A percentile compares a stretch with the other conserved stretches of the same genome.
Conservation (phyloP, 2,888 invertebrate genomes). For the Xanthia icteritia region DNA sequence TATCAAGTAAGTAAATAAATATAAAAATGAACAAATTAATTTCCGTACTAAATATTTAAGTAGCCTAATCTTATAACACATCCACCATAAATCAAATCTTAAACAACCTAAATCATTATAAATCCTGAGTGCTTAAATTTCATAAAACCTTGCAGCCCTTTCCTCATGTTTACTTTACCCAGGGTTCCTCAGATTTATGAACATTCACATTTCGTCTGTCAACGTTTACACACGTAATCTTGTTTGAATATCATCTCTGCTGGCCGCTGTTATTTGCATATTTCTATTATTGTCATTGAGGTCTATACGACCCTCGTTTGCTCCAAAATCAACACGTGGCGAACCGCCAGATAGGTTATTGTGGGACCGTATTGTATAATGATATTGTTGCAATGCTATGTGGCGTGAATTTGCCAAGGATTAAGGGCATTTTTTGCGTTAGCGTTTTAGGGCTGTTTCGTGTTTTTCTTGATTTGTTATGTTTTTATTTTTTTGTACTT, state of each 20-base stretch:
- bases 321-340: constrained; percentile 80
- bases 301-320: constrained; percentile 73
- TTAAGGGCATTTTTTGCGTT: constrained; percentile 54
- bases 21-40: constrained; percentile 43
- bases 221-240: constrained; percentile 83
- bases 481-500: constrained; percentile 3
- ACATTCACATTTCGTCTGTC: constrained; percentile 76
- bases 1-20: too few species aligned
- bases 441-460: constrained; percentile 18
- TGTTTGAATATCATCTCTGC: constrained; percentile 82
- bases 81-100: constrained; percentile 59
- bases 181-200: constrained; percentile 72
- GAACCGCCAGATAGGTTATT: constrained; percentile 72
- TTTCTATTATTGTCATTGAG: constrained; percentile 82
- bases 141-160: constrained; percentile 64
- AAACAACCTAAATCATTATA: constrained; percentile 59
- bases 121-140: constrained; percentile 63
- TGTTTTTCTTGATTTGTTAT: constrained; percentile 20
- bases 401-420: constrained; percentile 64
- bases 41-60: constrained; percentile 22
- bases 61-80: constrained; percentile 35
- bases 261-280: constrained; percentile 84
- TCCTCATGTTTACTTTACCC: constrained; percentile 67
- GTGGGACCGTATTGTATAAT: constrained; percentile 72
- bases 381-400: constrained; percentile 70